These are phyloP conservation scores for Eleginops maclovinus DNA, from an alignment of 2,113 vertebrate species.

Conservation along the genomic window DNA sequence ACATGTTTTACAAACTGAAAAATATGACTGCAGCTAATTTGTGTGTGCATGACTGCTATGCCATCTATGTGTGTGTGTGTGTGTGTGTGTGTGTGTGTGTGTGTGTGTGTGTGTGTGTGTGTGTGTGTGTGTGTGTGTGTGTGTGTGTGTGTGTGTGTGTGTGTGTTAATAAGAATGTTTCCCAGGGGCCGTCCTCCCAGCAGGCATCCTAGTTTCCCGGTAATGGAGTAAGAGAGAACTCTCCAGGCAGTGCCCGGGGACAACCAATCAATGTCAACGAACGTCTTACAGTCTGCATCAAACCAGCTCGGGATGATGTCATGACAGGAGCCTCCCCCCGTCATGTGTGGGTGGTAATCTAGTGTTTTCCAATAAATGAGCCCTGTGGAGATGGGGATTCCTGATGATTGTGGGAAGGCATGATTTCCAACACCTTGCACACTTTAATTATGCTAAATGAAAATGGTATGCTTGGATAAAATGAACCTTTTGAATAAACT, in stretches of 20 bases:
- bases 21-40: neutral
- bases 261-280: conserved; percentile 69
- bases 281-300: conserved; percentile 17
- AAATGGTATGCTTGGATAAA: neutral
- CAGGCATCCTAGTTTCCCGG: conserved; percentile 65
- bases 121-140: neutral
- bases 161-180: conserved; percentile 47
- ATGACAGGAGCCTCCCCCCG: conserved; percentile 40
- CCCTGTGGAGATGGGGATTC: conserved; percentile 14
- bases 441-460: neutral
- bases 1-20: neutral
- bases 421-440: neutral
- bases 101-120: conserved; percentile 5
- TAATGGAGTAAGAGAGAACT: conserved; percentile 63
- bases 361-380: conserved; percentile 16
- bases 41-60: neutral
- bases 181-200: conserved; percentile 49
- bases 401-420: neutral
- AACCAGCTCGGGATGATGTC: conserved; percentile 41
- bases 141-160: conserved; percentile 17
- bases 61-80: neutral
- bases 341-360: conserved; percentile 10
- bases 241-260: conserved; percentile 55
- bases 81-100: conserved; percentile 2
- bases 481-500: neutral